Evolutionary conservation across 1,140 invertebrate genomes (phyloP).

Genomic region (Piezodorus guildinii): DNA sequence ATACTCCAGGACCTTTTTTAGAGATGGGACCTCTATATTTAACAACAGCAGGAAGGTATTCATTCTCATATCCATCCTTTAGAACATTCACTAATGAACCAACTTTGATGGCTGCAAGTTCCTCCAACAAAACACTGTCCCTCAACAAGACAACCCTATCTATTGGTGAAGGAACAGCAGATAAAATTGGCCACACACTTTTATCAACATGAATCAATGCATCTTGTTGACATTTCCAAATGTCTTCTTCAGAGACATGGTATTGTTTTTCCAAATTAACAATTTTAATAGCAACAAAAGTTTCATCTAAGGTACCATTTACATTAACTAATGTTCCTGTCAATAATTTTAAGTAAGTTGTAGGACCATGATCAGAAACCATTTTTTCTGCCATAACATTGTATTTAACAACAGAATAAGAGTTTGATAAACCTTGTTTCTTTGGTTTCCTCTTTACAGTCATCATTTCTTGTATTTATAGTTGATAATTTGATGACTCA

Average conservation of each 20-base stretch:
- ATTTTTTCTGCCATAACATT: slow-evolving; percentile 7
- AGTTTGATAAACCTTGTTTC: slow-evolving; percentile 7
- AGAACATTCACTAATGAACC: slow-evolving; percentile 22
- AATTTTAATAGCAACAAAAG: slow-evolving; percentile 24
- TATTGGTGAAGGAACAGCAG: slow-evolving; percentile 23
- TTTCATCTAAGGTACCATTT: slow-evolving; percentile 17
- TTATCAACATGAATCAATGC: slow-evolving; percentile 25
- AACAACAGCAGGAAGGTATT: slow-evolving; percentile 24
- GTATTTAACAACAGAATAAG: background rate
- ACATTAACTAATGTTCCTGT: slow-evolving; percentile 27
- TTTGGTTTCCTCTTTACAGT: slow-evolving; percentile 12
- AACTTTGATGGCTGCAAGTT: slow-evolving; percentile 22
- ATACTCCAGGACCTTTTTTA: slow-evolving; percentile 28
- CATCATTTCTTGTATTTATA: slow-evolving; percentile 9
- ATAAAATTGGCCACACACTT: slow-evolving; percentile 24
- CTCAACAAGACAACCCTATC: slow-evolving; percentile 25
- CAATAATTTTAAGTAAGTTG: slow-evolving; percentile 2
- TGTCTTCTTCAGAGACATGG: slow-evolving; percentile 24
- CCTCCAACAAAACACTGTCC: slow-evolving; percentile 21
- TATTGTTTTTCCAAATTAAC: slow-evolving; percentile 21
- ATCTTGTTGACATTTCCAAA: slow-evolving; percentile 24
- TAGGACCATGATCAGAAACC: background rate
- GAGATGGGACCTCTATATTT: slow-evolving; percentile 28
- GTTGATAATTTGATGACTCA: background rate
- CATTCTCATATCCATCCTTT: slow-evolving; percentile 12